Base-by-base conservation (phyloP, 1,140 invertebrate genomes). In the Macrocentrus cingulum region DNA sequence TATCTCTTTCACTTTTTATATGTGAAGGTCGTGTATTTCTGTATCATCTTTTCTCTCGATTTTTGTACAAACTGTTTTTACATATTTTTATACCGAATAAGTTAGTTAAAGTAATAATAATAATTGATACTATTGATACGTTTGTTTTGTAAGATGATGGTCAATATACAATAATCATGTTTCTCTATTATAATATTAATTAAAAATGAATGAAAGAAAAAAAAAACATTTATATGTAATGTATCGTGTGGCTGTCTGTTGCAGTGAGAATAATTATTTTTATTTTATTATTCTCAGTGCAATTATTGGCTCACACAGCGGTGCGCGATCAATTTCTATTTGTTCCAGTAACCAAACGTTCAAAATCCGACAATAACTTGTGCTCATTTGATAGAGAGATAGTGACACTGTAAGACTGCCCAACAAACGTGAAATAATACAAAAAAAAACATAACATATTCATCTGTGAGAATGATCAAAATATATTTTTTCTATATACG, bases 51-150 rank as follows among this genome's bases (percentile, higher is more conserved):
- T 75, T 76, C 73, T 75, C 69, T 74, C 73, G 63, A 70, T 68
- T 76, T 70, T 78, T 79, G 77, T 79, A 78, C 75, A 79, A 77
- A 79, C 69, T 77, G 71, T 76, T 77, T 77, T 76, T 77, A 79
- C 66, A 72, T 71, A 70, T 60, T 59, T 52, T 57, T 61, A 56
- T 53, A 53, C 49, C 25, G 55, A 44, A 20, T 66, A 67, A 64
- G 62, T 67, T 62, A 66, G 52, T 39, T 53, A 56, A 59, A 56
- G 61, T 59, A 53, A 32, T 32, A 44, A 39, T 56, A 18, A 8
- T 46, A 48, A 50, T 41, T 34, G 41, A n/a, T n/a, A n/a, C 39
- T 25, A 42, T 52, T 59, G 25, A 23, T 59, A 37, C 25, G 66
- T 59, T 55, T 57, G 46, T 72, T 66, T 60, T 56, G 41, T 74